Conservation (phyloP, 2,113 vertebrate species). For the Cyanocitta stelleri region DNA sequence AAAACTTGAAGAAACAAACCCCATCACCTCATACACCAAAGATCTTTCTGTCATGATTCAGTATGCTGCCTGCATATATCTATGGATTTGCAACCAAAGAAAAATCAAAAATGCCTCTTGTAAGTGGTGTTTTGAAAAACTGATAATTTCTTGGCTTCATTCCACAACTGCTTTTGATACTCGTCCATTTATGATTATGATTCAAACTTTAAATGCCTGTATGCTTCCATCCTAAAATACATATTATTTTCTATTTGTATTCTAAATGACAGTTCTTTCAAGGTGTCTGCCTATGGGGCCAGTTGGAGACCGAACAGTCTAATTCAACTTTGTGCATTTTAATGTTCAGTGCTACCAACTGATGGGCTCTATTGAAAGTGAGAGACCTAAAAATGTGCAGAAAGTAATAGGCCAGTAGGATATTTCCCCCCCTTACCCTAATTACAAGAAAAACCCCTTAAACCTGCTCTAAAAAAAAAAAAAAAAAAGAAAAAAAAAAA, state of each 20-base stretch:
- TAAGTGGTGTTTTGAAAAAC: slow-evolving; percentile 33
- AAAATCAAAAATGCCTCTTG: slow-evolving; percentile 6
- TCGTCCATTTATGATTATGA: neutral
- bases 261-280: neutral
- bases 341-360: neutral
- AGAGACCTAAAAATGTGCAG: neutral
- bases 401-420: neutral
- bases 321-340: neutral
- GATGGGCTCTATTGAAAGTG: neutral
- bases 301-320: neutral
- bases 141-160: slow-evolving; percentile 45
- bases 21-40: neutral
- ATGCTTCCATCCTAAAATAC: neutral
- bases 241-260: neutral
- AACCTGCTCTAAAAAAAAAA: neutral
- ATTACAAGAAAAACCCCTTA: neutral
- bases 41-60: neutral
- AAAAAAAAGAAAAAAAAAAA: neutral
- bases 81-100: neutral
- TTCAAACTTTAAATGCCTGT: slow-evolving; percentile 1
- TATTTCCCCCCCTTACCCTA: neutral
- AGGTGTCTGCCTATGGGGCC: neutral
- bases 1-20: slow-evolving; percentile 11
- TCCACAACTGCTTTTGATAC: slow-evolving; percentile 36
- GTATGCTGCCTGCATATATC: neutral